A percentile compares a stretch with the other conserved stretches of the same genome.
phyloP scores from a whole-genome alignment of 2,113 vertebrate genomes.

The Strigops habroptila region DNA sequence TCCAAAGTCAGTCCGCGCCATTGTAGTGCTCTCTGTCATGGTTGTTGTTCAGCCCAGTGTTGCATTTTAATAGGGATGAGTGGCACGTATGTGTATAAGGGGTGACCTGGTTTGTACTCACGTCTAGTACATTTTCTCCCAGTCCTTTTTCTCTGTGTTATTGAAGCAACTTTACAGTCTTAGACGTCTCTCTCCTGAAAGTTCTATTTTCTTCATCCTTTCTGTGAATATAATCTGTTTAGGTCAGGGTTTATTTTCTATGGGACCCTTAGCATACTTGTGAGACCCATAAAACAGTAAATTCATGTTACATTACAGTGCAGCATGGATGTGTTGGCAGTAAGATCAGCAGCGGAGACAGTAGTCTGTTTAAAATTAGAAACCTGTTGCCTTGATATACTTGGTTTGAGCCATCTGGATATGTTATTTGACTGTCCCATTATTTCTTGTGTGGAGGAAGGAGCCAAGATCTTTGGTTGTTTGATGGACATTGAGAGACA shows the following conservation, averaged over 20 bases:
- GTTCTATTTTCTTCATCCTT: neutral
- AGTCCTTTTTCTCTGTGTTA: neutral
- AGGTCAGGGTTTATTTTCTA: neutral
- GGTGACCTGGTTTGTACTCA: neutral
- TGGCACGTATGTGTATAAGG: neutral
- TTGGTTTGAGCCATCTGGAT: slow-evolving; percentile 26
- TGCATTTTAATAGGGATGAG: neutral
- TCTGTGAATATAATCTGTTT: neutral
- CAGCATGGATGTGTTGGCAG: neutral
- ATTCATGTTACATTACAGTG: neutral
- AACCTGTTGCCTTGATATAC: slow-evolving; percentile 17
- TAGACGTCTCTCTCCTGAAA: neutral
- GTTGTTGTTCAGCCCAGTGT: neutral
- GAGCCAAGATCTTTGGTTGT: slow-evolving; percentile 36
- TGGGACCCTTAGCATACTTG: neutral
- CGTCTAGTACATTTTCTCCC: neutral
- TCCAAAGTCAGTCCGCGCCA: neutral
- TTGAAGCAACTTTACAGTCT: neutral
- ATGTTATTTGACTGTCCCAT: neutral
- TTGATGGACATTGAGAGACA: slow-evolving; percentile 58
- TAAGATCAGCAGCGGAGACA: neutral
- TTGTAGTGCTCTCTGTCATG: neutral
- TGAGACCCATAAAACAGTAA: neutral
- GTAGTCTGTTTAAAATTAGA: slow-evolving; percentile 49
- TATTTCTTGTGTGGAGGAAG: neutral